Base-by-base conservation (phyloP, 2,888 invertebrate genomes). In the Chalcosyrphus nemorum region DNA sequence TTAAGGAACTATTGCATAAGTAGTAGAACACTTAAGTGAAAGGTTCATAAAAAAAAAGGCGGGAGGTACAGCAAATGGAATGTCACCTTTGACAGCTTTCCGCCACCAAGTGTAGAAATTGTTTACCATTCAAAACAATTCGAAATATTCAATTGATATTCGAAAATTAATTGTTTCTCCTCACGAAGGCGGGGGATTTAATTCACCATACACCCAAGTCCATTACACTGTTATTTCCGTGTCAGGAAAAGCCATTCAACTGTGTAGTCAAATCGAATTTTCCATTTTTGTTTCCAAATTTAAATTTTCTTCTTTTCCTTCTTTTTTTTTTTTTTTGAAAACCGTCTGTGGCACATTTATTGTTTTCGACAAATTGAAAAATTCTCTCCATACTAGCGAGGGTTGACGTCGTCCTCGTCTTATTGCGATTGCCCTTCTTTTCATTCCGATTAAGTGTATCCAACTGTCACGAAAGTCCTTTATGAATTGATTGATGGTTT, bases 291-390 rank as follows among this genome's bases (percentile, higher is more conserved):
- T n/a, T 59, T 56, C 63, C 21, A 74, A 80, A 80, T 80, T 84
- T 52, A 75, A 80, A 80, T 84, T 61, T 72, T 56, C 38, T n/a
- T 66, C 4, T 35, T 63, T 41, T 9, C 15, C 35, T 9, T 6
- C 71, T 9, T 50, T 15, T 29, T 11, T 54, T 11, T 21, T 32
- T 41, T 68, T 52, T 24, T 27, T 47, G n/a, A 17, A 43, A 68
- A 56, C 68, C 80, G 84, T 74, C 80, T 84, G 74, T 75, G 80
- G 63, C 75, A 59, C 65, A 80, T 84, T 84, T 80, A 84, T 70
- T 74, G 57, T 84, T 80, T 52, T 74, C 80, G 74, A 75, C 80
- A 84, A 80, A 84, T 84, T 84, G 80, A 84, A 75, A 84, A n/a
- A n/a, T n/a, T n/a, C 80, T 74, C 68, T 45, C 61, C 68, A 76